Conservation (phyloP, 2,113 vertebrate species). For the Calonectris borealis region DNA sequence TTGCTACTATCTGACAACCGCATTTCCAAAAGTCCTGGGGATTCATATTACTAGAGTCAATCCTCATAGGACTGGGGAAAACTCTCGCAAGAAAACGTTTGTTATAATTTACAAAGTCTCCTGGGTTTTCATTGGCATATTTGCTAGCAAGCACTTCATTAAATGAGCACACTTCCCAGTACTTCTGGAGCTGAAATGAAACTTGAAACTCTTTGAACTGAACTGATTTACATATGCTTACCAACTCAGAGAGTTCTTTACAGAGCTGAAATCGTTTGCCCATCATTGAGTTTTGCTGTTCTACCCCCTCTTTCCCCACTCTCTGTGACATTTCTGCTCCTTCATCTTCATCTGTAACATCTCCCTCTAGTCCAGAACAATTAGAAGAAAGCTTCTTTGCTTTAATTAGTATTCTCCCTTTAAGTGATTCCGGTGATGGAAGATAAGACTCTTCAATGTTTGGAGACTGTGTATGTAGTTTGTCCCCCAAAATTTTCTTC, state of each 20-base stretch:
- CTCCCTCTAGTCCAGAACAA: slow-evolving; percentile 87
- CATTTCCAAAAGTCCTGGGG: slow-evolving; percentile 99
- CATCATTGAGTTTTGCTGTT: slow-evolving; percentile 76
- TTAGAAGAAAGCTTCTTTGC: slow-evolving; percentile 88
- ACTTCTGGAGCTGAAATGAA: slow-evolving; percentile 93
- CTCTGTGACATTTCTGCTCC: slow-evolving; percentile 94
- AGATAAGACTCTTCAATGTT: slow-evolving; percentile 89
- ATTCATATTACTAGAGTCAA: slow-evolving; percentile 99
- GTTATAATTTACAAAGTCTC: slow-evolving; percentile 98
- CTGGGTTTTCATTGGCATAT: slow-evolving; percentile 90
- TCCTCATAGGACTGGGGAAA: slow-evolving; percentile 96
- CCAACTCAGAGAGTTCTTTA: slow-evolving; percentile 93
- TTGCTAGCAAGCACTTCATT: slow-evolving; percentile 94
- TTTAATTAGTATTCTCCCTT: slow-evolving; percentile 92
- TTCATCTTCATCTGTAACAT: slow-evolving; percentile 97
- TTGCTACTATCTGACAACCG: slow-evolving; percentile 96
- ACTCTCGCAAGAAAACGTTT: slow-evolving; percentile 93
- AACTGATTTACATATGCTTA: slow-evolving; percentile 94
- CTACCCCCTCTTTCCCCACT: slow-evolving; percentile 81
- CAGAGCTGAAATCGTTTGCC: slow-evolving; percentile 91
- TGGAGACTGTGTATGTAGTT: slow-evolving; percentile 82
- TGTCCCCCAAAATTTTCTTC: slow-evolving; percentile 93
- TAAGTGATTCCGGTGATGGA: slow-evolving; percentile 87
- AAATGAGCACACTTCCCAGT: slow-evolving; percentile 97
- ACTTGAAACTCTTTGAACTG: slow-evolving; percentile 93